Conservation (phyloP, 2,797 vertebrate genomes). For the Onychomys leucogaster region DNA sequence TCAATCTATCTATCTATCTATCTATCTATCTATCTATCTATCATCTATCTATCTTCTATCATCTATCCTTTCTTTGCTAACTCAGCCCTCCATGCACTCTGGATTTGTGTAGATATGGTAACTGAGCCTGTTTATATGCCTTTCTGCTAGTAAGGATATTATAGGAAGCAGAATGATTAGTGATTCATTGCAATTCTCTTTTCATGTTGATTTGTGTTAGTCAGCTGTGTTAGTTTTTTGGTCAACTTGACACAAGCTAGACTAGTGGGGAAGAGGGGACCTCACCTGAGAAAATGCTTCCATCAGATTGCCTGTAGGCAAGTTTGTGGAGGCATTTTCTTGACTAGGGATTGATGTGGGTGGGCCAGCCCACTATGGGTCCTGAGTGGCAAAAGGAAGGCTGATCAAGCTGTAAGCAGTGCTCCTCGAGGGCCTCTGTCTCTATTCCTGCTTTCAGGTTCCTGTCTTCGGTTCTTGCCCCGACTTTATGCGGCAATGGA, state of each 20-base stretch:
- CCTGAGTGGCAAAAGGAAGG: background rate
- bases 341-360: too few species aligned
- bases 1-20: background rate
- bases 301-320: background rate
- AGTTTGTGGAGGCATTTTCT: background rate
- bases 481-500: background rate
- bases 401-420: background rate
- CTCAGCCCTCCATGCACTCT: background rate
- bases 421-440: background rate
- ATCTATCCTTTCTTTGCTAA: constrained; percentile 8
- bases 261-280: background rate
- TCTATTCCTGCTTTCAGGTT: background rate
- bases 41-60: background rate
- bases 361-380: background rate
- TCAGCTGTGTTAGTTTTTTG: background rate
- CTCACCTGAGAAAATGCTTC: background rate
- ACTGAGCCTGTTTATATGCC: background rate
- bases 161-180: background rate
- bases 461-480: background rate
- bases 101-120: background rate
- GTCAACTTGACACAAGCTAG: background rate
- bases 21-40: background rate
- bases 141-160: background rate
- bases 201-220: background rate
- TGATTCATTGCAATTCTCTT: background rate